A percentile compares a stretch with the other conserved stretches of the same genome.
phyloP scores from a whole-genome alignment of 1,140 invertebrate species.

The Rhopalosiphum padi region DNA sequence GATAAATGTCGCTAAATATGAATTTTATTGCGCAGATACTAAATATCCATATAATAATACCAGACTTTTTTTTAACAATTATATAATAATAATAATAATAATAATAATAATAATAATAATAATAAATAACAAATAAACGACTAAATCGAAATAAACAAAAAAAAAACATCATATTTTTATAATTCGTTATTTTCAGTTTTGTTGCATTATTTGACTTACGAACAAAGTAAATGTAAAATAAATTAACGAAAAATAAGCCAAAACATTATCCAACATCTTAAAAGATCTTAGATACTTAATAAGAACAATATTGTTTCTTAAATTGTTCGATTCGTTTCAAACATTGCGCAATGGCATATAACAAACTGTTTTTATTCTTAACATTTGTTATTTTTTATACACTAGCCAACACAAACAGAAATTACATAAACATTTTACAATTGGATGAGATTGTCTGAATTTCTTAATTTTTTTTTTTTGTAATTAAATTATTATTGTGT shows the following conservation, averaged over 20 bases:
- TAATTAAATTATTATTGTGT: constrained; percentile 56
- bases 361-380: constrained; percentile 11
- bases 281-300: constrained; percentile 1
- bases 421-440: constrained; percentile 54
- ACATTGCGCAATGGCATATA: neutral
- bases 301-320: neutral
- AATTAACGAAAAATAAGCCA: constrained; percentile 42
- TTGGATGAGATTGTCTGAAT: constrained; percentile 57
- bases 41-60: constrained; percentile 41
- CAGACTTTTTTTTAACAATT: constrained; percentile 48
- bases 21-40: constrained; percentile 44
- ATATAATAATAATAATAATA: constrained; percentile 11
- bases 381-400: constrained; percentile 45
- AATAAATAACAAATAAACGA: constrained; percentile 48
- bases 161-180: constrained; percentile 47
- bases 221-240: constrained; percentile 41
- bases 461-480: constrained; percentile 51
- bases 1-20: constrained; percentile 37
- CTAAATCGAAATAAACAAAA: constrained; percentile 45
- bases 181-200: constrained; percentile 51
- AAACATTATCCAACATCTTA: constrained; percentile 44
- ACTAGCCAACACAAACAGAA: constrained; percentile 54
- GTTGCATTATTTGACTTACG: constrained; percentile 46
- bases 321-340: constrained; percentile 16
- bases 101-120: constrained; percentile 5